Evolutionary conservation across 2,888 invertebrate genomes (phyloP).

Genomic region (Eledone cirrhosa): DNA sequence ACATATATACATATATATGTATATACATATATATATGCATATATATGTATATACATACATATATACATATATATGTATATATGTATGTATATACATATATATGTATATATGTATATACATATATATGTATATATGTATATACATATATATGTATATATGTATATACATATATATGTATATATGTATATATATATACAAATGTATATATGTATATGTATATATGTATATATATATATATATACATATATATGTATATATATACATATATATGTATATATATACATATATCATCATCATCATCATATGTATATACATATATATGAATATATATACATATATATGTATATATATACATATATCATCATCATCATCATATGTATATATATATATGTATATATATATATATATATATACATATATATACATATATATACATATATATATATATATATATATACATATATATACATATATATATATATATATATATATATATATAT

Average conservation of each 20-base stretch:
- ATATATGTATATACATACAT: neutral
- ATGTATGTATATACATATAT: neutral
- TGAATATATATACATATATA: too few relatives aligned
- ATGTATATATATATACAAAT: neutral
- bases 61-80: neutral
- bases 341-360: too few relatives aligned
- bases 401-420: neutral
- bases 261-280: neutral
- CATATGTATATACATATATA: too few relatives aligned
- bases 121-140: neutral
- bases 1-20: neutral
- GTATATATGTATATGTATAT: neutral
- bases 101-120: neutral
- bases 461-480: neutral
- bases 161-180: neutral
- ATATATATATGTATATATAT: neutral
- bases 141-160: neutral
- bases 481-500: neutral
- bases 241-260: neutral
- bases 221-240: neutral
- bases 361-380: too few relatives aligned
- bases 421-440: neutral
- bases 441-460: neutral
- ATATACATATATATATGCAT: neutral
- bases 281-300: too few relatives aligned